Base-by-base conservation (phyloP, 2,888 invertebrate species). In the Drosophila acutilabella region DNA sequence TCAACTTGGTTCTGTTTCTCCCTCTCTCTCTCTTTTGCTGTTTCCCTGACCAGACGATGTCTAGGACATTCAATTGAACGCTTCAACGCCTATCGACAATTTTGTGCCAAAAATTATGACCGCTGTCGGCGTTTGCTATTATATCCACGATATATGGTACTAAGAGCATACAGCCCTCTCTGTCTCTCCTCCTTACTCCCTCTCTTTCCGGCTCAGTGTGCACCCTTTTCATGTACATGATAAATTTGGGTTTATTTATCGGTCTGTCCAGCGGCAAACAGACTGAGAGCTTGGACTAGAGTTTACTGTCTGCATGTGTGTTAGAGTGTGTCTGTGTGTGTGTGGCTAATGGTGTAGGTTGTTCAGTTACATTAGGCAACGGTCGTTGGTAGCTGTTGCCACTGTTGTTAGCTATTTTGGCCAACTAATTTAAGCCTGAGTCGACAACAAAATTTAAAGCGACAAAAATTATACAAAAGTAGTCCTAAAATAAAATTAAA, bases 81-180 rank as follows among this genome's bases (percentile, higher is more conserved):
- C 89, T 89, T 81, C 84, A 89, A 89, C 89, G 90, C 89, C 89
- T 88, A 82, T 84, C 87, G 82, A 80, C 71, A 88, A 88, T 86
- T 86, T 78, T 77, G 86, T 88, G 80, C 81, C 86, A 83, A 81
- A 85, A 85, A 88, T 85, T 85, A 85, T 85, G 88, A 81, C 75
- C 71, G 72, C 78, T 71, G 74, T 65, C 71, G 78, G 71, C 80
- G 70, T 56, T 54, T 61, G 77, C 82, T 77, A 86, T 86, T 83
- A 82, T 82, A 68, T 81, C 78, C 87, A 87, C 87, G 77, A 82
- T 82, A 82, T 84, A 79, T 84, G 82, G 44, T 64, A 26, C 23
- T 13, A 11, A 36, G 13, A 36, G 13, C 36, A 13, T 36, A 13
- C 36, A 36, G 36, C 36, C 13, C 11, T 36, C 36, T 36, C 38